Evolutionary conservation across 37 sponge, comb jelly and placozoan species (phyloP).

Genomic region (Cladorhizidae sp.): DNA sequence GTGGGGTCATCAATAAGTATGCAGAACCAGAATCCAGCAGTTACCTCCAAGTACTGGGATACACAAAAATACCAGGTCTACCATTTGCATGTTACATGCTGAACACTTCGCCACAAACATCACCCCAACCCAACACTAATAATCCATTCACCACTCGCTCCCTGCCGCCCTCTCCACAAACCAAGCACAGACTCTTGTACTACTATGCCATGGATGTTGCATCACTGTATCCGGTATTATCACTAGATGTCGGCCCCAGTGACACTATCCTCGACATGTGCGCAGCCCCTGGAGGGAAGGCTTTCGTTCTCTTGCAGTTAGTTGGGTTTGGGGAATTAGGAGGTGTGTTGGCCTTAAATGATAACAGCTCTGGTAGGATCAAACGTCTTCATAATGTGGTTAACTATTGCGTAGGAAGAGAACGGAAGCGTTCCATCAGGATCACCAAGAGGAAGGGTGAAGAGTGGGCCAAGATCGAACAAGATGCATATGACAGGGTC

Average conservation of each 20-base stretch:
- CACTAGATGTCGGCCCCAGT: slow-evolving; percentile 4
- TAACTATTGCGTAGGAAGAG: not conserved
- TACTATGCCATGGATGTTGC: slow-evolving; percentile 39
- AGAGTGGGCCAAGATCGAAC: slow-evolving; percentile 15
- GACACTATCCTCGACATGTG: slow-evolving; percentile 43
- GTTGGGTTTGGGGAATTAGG: not conserved
- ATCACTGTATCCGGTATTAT: slow-evolving; percentile 24
- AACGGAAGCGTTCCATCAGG: slow-evolving; percentile 10
- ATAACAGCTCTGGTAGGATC: not conserved
- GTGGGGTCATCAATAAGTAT: slow-evolving; percentile 33
- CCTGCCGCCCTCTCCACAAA: slow-evolving; percentile 29
- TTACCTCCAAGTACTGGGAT: slow-evolving; percentile 1
- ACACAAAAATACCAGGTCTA: slow-evolving; percentile 1
- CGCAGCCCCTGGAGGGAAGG: slow-evolving; percentile 59
- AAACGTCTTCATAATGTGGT: slow-evolving; percentile 17
- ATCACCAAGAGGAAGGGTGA: slow-evolving; percentile 34
- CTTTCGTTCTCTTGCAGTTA: slow-evolving; percentile 22
- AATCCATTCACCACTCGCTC: not conserved
- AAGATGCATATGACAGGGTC: slow-evolving; percentile 6
- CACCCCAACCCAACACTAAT: too few relatives aligned
- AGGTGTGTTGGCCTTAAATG: slow-evolving; percentile 27
- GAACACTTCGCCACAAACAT: not conserved
- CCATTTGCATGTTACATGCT: not conserved
- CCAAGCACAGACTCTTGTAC: slow-evolving; percentile 13
- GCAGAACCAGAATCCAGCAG: slow-evolving; percentile 14